Evolutionary conservation across 2,888 invertebrate genomes (phyloP), one percentile per base, ranked within the genome.

Genomic region (Atrina japonica): DNA sequence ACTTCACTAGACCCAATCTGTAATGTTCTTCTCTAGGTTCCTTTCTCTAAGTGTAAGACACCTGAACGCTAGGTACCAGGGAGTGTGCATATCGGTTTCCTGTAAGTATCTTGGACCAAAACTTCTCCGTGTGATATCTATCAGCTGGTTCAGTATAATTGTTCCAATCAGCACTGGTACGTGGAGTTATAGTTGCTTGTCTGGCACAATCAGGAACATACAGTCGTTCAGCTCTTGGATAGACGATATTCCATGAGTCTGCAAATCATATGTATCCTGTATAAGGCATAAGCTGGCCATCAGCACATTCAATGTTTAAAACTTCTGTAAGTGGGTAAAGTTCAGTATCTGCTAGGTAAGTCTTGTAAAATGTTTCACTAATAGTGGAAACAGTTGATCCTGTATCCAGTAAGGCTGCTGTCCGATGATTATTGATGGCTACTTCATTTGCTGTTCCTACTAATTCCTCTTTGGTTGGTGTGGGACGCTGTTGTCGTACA

Each of bases 301-400:
- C 55, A 23, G 68, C 61, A 68, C 61, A 68, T 41, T 68, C 61
- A 25, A 68, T 55, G 7, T 53, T 52, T 45, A 68, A 7, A 23
- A 55, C 30, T 18, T 61, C 29, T 23, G 9, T 25, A 11, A 59
- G 16, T 29, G 50, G 14, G 27, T 67, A 43, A 6, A 52, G 25
- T 30, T 23, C 25, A 3, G 45, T 43, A 40, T 45, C 27, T 18
- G 40, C 5, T 14, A 68, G 53, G 18, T 53, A 3, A 14, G 59
- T 27, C 1, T 21, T 40, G 30, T 67, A 67, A 52, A 52, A 50
- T 3, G 18, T 25, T 43, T 50, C 30, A 6, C 59, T 52, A 7
- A 59, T 59, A 3, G 49, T 60, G 14, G 59, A 59, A 14, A 68
- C 45, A 18, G 61, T 61, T n/a, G 61, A 45, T 2, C 68, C 68